Conservation (phyloP, 2,113 vertebrate species). For the Baryphthengus martii region DNA sequence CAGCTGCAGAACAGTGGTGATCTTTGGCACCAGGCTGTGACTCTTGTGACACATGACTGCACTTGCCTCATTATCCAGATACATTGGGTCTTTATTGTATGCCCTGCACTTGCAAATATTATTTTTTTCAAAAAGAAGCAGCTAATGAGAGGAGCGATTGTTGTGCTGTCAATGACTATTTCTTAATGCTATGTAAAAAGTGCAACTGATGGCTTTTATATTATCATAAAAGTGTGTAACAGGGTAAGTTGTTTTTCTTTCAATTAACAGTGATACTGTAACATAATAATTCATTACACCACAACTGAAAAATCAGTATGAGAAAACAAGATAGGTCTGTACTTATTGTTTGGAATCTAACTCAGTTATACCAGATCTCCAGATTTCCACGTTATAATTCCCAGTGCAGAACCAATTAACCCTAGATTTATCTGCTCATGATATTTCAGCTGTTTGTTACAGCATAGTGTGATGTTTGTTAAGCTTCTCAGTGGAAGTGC, state of each 20-base stretch:
- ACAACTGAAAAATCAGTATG: not conserved
- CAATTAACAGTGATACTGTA: not conserved
- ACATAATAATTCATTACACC: not conserved
- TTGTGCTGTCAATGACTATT: not conserved
- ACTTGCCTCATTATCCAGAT: constrained; percentile 39
- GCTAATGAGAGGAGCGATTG: not conserved
- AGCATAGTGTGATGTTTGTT: not conserved
- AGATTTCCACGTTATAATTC: not conserved
- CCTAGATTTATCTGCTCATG: not conserved
- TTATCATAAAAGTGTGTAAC: not conserved
- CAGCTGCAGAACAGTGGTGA: constrained; percentile 29
- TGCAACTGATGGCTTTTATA: not conserved
- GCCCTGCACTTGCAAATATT: not conserved
- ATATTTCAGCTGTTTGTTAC: not conserved
- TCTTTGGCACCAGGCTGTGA: constrained; percentile 27
- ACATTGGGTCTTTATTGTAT: not conserved
- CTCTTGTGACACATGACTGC: not conserved
- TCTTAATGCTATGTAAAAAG: not conserved
- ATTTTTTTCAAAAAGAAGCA: not conserved
- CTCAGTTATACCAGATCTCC: not conserved
- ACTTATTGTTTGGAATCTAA: not conserved
- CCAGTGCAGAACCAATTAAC: not conserved
- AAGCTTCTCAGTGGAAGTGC: not conserved
- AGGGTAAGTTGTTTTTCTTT: not conserved
- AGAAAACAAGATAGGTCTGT: not conserved